Percentiles rank a stretch among this genome's conserved stretches.
phyloP scores from a whole-genome alignment of 30 jellyfish, hydroid and myxozoan genomes.

The Hydractinia echinata region DNA sequence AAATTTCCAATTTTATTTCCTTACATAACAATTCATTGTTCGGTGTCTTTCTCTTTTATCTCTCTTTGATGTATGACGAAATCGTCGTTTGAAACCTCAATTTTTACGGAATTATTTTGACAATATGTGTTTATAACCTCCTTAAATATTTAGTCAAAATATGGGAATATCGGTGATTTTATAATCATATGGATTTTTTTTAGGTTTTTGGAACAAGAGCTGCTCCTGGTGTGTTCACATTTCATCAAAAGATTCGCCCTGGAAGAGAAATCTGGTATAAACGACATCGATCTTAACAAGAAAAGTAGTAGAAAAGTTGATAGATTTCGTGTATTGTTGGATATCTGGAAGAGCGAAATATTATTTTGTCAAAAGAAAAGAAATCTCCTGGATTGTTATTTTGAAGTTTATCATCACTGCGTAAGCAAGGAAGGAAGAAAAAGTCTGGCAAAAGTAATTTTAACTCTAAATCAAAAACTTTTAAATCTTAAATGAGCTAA shows the following conservation, averaged over 20 bases:
- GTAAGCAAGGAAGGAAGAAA: conserved; percentile 45
- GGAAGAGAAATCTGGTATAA: conserved; percentile 15
- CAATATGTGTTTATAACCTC: too few species aligned
- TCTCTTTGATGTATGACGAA: too few species aligned
- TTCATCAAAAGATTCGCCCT: conserved; percentile 28
- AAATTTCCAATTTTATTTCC: too few species aligned
- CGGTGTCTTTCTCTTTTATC: too few species aligned
- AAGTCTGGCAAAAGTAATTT: conserved; percentile 48
- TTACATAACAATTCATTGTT: too few species aligned
- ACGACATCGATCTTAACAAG: conserved; percentile 37
- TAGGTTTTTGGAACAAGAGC: conserved; percentile 57
- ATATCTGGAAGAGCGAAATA: conserved; percentile 70
- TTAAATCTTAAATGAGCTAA: too few species aligned
- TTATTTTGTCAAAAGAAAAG: conserved; percentile 60
- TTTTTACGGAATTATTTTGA: too few species aligned
- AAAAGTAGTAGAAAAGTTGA: conserved; percentile 52
- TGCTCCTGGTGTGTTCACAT: conserved; percentile 66
- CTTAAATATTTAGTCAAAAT: neutral
- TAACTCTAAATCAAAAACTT: too few species aligned
- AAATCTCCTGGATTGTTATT: conserved; percentile 59
- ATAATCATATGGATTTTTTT: neutral
- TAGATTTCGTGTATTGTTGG: conserved; percentile 66
- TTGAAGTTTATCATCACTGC: conserved; percentile 66
- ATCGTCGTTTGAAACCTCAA: too few species aligned
- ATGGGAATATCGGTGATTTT: neutral